phyloP scores from a whole-genome alignment of 2,888 invertebrate species.

The Rambutsinella grinnellia region DNA sequence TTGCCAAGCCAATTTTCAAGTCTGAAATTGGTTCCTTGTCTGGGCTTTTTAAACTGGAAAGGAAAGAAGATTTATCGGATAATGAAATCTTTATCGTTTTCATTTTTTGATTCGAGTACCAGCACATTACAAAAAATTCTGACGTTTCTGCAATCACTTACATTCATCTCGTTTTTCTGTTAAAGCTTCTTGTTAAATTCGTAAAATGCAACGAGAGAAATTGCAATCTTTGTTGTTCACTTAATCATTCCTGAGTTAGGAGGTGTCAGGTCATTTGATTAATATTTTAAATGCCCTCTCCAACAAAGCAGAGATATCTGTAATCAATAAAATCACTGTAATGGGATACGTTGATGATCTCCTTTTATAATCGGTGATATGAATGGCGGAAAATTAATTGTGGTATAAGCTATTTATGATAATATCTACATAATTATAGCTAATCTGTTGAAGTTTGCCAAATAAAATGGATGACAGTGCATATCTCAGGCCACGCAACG shows the following conservation, averaged over 20 bases:
- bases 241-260: constrained; percentile 41
- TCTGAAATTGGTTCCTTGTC: no score
- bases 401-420: no score
- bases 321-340: constrained; percentile 42
- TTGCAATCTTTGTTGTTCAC: constrained; percentile 39
- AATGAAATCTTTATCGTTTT: neutral
- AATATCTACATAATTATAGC: no score
- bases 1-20: no score
- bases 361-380: no score
- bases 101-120: no score
- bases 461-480: no score
- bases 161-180: neutral
- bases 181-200: neutral
- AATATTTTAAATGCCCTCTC: constrained; percentile 27
- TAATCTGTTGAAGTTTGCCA: no score
- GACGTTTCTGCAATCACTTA: neutral
- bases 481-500: no score
- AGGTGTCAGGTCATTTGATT: constrained; percentile 40
- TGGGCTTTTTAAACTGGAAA: neutral
- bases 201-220: neutral
- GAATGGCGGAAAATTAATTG: no score
- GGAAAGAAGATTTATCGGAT: neutral
- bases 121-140: no score
- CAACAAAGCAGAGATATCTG: constrained; percentile 48
- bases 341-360: constrained; percentile 35